phyloP scores from a whole-genome alignment of 2,888 invertebrate genomes.

The Lithophane socia region DNA sequence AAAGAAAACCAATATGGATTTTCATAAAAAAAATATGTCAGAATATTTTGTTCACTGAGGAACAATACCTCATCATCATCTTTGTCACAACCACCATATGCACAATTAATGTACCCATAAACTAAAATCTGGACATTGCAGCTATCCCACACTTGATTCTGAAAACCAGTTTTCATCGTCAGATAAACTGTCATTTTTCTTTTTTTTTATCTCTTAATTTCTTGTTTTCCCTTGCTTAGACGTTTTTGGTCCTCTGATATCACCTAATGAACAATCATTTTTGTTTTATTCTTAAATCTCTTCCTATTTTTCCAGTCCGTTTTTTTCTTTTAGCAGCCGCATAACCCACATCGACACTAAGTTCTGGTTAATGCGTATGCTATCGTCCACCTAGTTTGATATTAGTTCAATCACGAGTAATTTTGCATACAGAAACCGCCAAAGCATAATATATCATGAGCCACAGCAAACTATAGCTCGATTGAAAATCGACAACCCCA shows the following conservation, averaged over 20 bases:
- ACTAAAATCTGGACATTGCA: background rate
- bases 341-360: background rate
- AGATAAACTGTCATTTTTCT: too few species aligned
- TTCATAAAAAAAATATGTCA: too few species aligned
- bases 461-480: background rate
- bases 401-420: background rate
- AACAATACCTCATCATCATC: background rate
- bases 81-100: background rate
- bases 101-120: background rate
- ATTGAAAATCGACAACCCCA: background rate
- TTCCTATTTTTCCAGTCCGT: background rate
- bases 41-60: background rate
- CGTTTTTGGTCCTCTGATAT: background rate
- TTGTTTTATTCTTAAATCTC: background rate
- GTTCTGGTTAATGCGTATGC: background rate
- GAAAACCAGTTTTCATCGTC: too few species aligned
- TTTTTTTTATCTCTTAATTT: too few species aligned
- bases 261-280: background rate
- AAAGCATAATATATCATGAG: background rate
- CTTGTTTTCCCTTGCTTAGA: background rate
- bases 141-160: background rate
- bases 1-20: too few species aligned
- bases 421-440: background rate
- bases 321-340: background rate
- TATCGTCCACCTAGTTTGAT: background rate